These are phyloP conservation scores for Galemys pyrenaicus DNA, from an alignment of 2,113 vertebrate species.

Conservation along the genomic window DNA sequence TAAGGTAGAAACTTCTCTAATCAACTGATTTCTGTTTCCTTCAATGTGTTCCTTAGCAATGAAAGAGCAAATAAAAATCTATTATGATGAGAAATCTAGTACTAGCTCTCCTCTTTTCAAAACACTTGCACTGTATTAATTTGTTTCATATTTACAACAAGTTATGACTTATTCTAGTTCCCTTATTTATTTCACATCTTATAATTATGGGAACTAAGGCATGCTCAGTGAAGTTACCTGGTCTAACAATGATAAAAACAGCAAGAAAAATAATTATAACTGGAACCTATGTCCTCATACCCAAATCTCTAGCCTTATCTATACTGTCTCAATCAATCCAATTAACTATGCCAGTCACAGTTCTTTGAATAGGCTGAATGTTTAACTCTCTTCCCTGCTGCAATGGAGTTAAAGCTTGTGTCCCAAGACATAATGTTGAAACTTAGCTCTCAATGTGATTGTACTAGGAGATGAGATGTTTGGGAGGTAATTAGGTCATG, in stretches of 20 bases:
- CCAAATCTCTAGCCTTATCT: not conserved
- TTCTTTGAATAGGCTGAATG: conserved; percentile 16
- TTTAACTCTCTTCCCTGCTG: not conserved
- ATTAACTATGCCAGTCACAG: not conserved
- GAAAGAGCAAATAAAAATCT: conserved; percentile 19
- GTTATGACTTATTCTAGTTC: not conserved
- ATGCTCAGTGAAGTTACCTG: not conserved
- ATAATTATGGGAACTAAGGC: conserved; percentile 29
- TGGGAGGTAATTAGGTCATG: not conserved
- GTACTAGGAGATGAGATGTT: not conserved
- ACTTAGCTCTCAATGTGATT: not conserved
- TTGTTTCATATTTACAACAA: not conserved
- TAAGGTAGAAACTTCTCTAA: not conserved
- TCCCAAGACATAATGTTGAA: not conserved
- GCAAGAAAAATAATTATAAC: not conserved
- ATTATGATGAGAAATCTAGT: not conserved
- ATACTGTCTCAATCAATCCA: not conserved
- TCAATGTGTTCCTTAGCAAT: conserved; percentile 7
- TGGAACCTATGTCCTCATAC: not conserved
- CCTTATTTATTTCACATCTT: not conserved
- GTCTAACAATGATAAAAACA: not conserved
- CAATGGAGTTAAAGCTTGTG: not conserved
- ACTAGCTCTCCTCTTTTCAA: not conserved
- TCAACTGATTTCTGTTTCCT: not conserved
- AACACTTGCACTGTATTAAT: not conserved